Evolutionary conservation across 2,888 invertebrate genomes (phyloP).

Genomic region (Julus scandinavius): DNA sequence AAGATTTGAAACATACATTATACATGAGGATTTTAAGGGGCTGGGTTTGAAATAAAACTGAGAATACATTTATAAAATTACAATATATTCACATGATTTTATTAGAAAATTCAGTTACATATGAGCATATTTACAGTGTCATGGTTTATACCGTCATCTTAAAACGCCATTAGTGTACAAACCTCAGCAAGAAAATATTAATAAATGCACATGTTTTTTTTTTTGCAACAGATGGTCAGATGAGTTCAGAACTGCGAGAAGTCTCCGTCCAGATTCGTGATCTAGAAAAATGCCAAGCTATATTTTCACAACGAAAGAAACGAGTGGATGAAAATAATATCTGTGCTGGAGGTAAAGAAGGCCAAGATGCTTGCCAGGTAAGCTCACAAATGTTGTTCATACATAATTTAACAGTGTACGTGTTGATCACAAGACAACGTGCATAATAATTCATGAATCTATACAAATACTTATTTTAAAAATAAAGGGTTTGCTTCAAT

Average conservation of each 20-base stretch:
- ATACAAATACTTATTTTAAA: no score
- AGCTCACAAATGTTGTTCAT: neutral
- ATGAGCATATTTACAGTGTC: neutral
- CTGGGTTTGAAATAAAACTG: neutral
- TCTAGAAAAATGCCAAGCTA: constrained; percentile 29
- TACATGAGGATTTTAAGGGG: neutral
- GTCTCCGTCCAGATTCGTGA: constrained; percentile 47
- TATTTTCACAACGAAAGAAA: neutral
- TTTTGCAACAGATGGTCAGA: constrained; percentile 44
- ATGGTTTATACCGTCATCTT: neutral
- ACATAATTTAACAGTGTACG: no score
- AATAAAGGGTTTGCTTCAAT: no score
- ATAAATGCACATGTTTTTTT: neutral
- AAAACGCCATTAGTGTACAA: no score
- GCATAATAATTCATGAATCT: no score
- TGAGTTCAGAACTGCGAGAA: constrained; percentile 6
- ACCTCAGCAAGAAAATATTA: neutral
- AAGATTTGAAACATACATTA: no score
- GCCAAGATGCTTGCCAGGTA: constrained; percentile 54
- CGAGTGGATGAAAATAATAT: constrained; percentile 49
- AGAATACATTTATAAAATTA: neutral
- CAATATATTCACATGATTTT: neutral
- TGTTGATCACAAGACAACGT: no score
- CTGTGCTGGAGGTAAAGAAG: constrained; percentile 50
- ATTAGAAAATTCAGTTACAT: neutral